Evolutionary conservation across 2,113 vertebrate species (phyloP), one percentile per base, ranked within the genome.

Genomic region (Monopterus albus): DNA sequence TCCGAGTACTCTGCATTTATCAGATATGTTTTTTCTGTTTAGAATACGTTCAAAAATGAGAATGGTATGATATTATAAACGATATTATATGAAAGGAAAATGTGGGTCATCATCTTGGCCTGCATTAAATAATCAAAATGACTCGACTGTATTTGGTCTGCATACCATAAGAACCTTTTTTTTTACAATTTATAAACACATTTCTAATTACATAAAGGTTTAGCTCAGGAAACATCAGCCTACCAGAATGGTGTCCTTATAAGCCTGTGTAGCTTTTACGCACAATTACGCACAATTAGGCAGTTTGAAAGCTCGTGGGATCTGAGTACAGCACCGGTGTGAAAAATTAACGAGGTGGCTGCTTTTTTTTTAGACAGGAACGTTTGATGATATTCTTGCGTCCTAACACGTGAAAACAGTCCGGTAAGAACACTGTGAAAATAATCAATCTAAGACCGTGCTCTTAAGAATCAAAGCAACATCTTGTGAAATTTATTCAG

Each of bases 401-500:
- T 56, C 63, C 35, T 57, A 73, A 78, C 75, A 73, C 43, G 28
- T 64, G 36, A 55, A 63, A 75, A 82, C 28, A 56, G 31, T 57
- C 35, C 39, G 56, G 57, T 25, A 31, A 67, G 39, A 82, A 70
- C 26, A 81, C 14, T 88, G 78, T 64, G 46, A 55, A 81, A 91
- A 89, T 77, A 91, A 92, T 77, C 87, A 93, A 91, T 87, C 82
- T 91, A 91, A 91, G 85, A 92, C 86, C 75, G 66, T 78, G 80
- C 26, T 91, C 85, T 92, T 87, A 87, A 86, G 86, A 91, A 93
- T 88, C 92, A 94, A 90, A 90, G 90, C 86, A 93, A 91, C 88
- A 93, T 93, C 87, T 87, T 87, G 88, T 91, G 88, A 95, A 94
- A 96, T 95, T 95, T 96, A 96, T 97, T 97, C 92, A 94, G 90